These are phyloP conservation scores for Gastracanthus pulcherrimus DNA, from an alignment of 2,888 invertebrate genomes.

Conservation along the genomic window DNA sequence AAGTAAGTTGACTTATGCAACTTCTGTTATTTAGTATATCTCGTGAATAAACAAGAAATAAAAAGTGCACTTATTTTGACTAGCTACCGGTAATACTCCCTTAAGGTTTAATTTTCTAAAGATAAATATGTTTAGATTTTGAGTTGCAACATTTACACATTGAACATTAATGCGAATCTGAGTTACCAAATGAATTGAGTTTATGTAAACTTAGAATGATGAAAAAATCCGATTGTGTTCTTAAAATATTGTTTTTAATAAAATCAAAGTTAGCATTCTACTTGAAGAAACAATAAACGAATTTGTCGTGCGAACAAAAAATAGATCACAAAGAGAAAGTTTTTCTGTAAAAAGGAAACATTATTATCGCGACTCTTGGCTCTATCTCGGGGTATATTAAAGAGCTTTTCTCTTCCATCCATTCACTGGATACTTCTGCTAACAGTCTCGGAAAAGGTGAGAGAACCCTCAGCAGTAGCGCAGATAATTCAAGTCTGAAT, in stretches of 20 bases:
- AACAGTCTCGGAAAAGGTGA: conserved; percentile 22
- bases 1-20: no score
- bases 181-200: no score
- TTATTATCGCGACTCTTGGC: background rate
- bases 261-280: background rate
- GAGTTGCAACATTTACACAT: no score
- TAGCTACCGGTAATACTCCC: no score
- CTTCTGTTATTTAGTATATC: no score
- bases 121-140: no score
- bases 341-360: background rate
- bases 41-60: no score
- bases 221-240: no score
- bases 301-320: background rate
- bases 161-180: no score
- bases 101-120: no score
- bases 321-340: background rate
- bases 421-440: conserved; percentile 1
- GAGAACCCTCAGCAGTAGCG: conserved; percentile 7
- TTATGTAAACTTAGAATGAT: no score
- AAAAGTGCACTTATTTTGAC: no score
- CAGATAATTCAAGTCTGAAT: conserved; percentile 55
- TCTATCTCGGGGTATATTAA: background rate
- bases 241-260: background rate
- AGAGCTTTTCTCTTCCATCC: background rate
- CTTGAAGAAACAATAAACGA: background rate